Percentiles rank a stretch among this genome's conserved stretches.
phyloP scores from a whole-genome alignment of 2,888 invertebrate species.

The Phlogophora meticulosa region DNA sequence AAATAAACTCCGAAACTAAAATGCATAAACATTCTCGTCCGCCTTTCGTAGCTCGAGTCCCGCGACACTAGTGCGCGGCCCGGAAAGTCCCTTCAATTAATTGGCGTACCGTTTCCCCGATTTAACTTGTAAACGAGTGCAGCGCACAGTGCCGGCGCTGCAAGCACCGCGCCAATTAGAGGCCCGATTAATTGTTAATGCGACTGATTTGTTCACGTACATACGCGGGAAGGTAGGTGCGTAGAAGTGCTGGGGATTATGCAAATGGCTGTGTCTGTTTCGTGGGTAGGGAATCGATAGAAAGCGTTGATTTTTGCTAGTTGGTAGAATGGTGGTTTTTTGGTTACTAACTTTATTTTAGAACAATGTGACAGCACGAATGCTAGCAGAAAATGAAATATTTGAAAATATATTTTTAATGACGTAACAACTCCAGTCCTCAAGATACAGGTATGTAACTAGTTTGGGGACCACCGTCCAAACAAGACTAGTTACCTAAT shows the following conservation, averaged over 20 bases:
- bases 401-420: no score
- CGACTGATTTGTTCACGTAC: conserved; percentile 53
- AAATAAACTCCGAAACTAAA: not conserved
- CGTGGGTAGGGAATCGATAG: not conserved
- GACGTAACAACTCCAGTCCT: no score
- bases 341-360: not conserved
- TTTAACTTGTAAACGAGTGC: conserved; percentile 87
- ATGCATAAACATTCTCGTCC: not conserved
- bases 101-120: conserved; percentile 81
- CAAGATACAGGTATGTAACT: no score
- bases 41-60: conserved; percentile 46
- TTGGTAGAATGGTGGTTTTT: not conserved
- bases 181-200: conserved; percentile 60
- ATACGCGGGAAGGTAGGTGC: conserved; percentile 28
- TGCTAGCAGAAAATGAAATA: no score
- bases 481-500: no score
- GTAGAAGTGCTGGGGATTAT: conserved; percentile 19
- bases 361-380: no score
- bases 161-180: conserved; percentile 62
- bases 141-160: conserved; percentile 54
- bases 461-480: no score
- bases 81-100: conserved; percentile 83
- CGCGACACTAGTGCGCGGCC: conserved; percentile 75
- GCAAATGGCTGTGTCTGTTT: conserved; percentile 8
- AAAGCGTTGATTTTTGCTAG: not conserved